These are phyloP conservation scores for Chamaetylas fuelleborni DNA, from an alignment of 2,113 vertebrate species.

Conservation along the genomic window DNA sequence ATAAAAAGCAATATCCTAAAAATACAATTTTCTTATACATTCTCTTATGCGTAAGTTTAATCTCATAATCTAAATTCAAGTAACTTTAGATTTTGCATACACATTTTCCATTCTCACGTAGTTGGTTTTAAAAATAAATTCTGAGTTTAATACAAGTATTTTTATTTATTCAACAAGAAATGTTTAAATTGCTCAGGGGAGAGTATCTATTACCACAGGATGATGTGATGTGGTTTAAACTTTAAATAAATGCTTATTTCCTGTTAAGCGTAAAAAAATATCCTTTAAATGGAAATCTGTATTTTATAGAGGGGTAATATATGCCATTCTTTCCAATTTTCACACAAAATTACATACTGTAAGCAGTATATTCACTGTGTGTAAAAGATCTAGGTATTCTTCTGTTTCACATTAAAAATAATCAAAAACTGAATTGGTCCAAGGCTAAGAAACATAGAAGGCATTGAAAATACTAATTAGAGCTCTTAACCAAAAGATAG, in stretches of 20 bases:
- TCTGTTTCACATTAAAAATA: constrained; percentile 64
- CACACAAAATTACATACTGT: constrained; percentile 66
- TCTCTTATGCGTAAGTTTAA: neutral
- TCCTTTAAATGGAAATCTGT: constrained; percentile 58
- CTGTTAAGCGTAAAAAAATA: constrained; percentile 54
- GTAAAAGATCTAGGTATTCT: constrained; percentile 66
- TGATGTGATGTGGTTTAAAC: constrained; percentile 64
- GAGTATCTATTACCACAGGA: constrained; percentile 50
- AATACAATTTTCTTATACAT: neutral
- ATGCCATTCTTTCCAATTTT: constrained; percentile 67
- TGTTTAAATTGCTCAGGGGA: constrained; percentile 27
- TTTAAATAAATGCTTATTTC: constrained; percentile 69
- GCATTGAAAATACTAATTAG: constrained; percentile 41
- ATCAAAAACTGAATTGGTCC: constrained; percentile 51
- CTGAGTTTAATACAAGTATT: neutral
- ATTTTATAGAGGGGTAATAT: constrained; percentile 57
- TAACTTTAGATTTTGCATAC: neutral
- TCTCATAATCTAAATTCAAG: neutral
- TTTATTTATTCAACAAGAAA: constrained; percentile 42
- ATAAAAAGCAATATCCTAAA: neutral
- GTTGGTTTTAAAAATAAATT: constrained; percentile 1
- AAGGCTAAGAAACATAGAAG: neutral
- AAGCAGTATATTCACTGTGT: constrained; percentile 43
- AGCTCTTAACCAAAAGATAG: neutral
- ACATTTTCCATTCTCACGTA: neutral